These are phyloP conservation scores for Poecile atricapillus DNA, from an alignment of 2,113 vertebrate species.

Conservation along the genomic window DNA sequence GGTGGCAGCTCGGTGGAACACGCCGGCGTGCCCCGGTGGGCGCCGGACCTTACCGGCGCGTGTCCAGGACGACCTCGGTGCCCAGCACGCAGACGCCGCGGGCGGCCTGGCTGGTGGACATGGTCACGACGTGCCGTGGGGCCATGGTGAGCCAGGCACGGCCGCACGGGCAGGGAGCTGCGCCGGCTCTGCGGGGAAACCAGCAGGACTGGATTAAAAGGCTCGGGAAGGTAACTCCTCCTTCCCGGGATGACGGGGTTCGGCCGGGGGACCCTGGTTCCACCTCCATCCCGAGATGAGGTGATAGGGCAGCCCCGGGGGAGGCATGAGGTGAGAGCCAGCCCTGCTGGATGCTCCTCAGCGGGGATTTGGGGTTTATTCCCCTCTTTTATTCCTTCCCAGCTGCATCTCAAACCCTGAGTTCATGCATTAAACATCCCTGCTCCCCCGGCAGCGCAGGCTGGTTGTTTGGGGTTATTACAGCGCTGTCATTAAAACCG, in stretches of 20 bases:
- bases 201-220: constrained; percentile 58
- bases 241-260: constrained; percentile 52
- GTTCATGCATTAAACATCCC: not conserved
- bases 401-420: not conserved
- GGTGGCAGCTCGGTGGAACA: not conserved
- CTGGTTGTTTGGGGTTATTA: constrained; percentile 34
- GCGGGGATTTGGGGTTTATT: fast-evolving
- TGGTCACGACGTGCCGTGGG: not conserved
- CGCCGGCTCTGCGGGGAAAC: constrained; percentile 19
- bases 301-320: not conserved
- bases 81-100: constrained; percentile 56
- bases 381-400: not conserved
- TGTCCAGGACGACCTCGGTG: constrained; percentile 28
- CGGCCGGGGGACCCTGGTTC: constrained; percentile 22
- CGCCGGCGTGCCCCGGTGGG: fast-evolving
- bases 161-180: not conserved
- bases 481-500: not conserved
- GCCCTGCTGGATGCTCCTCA: not conserved
- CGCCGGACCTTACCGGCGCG: constrained; percentile 41
- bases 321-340: not conserved
- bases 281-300: constrained; percentile 50
- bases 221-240: constrained; percentile 19
- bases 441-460: not conserved
- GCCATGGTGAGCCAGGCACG: constrained; percentile 11
- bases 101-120: constrained; percentile 57